phyloP scores from a whole-genome alignment of 2,797 vertebrate species.

The Aeoliscus strigatus region DNA sequence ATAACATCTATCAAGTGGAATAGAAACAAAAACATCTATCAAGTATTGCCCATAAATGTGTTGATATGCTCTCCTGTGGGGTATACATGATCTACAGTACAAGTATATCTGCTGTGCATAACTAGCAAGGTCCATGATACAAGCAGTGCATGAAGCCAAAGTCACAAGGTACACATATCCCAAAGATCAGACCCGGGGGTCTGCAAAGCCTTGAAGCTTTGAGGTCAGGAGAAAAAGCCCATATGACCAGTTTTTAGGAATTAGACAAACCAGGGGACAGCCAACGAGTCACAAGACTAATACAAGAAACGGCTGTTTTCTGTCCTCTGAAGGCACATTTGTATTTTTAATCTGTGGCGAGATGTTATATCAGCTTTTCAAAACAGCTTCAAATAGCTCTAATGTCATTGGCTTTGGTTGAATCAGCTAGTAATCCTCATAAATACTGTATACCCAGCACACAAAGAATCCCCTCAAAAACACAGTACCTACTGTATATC shows the following conservation, averaged over 20 bases:
- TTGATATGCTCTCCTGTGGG: constrained; percentile 33
- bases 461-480: background rate
- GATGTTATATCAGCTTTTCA: too few species aligned
- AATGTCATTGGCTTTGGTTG: background rate
- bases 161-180: constrained; percentile 20
- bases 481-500: background rate
- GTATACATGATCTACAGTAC: constrained; percentile 51
- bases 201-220: constrained; percentile 27
- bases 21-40: constrained; percentile 28
- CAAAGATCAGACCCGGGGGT: constrained; percentile 9
- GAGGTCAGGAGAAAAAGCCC: constrained; percentile 16
- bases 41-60: constrained; percentile 54
- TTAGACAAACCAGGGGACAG: constrained; percentile 20
- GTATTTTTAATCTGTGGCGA: constrained; percentile 6
- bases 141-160: constrained; percentile 38
- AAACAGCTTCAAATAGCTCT: background rate
- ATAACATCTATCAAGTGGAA: constrained; percentile 12
- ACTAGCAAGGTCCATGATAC: constrained; percentile 14
- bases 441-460: constrained; percentile 27
- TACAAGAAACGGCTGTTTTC: constrained; percentile 3
- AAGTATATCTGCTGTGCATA: constrained; percentile 46
- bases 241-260: constrained; percentile 40
- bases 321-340: constrained; percentile 31
- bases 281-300: constrained; percentile 38
- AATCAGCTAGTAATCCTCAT: constrained; percentile 2